Base-by-base conservation (phyloP, 92 coral and sea anemone species). In the Siderastrea siderea region DNA sequence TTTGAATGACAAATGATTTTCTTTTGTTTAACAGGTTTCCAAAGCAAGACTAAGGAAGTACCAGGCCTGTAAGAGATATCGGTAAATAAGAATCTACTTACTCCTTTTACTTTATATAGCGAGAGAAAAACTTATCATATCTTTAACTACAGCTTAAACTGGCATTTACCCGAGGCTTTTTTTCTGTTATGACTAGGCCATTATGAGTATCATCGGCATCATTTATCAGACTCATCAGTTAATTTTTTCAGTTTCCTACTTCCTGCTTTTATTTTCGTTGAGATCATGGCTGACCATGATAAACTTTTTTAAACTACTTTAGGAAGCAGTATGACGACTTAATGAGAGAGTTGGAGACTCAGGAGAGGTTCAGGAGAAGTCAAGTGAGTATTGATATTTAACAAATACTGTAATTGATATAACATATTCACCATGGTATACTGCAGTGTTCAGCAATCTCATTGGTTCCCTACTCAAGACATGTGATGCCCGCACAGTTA, bases 271-370 rank as follows among this genome's bases (percentile, higher is more conserved):
- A 8, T 5, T 14, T 55, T 67, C 11, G 38, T 26, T 26, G 38
- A 26, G 38, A 26, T 26, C 38, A 26, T 26, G 38, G 38, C 38
- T 26, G 38, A 26, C 38, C 38, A 26, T 26, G 38, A 26, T 26
- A 26, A 26, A 13, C 2, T 38, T 5, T 8, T 26, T 44, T 67
- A 0, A 26, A 26, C 49, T 26, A 26, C 6, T 68, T 68, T 45
- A 68, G 73, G 46, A 68, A 68, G 73, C 50, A 43, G 12, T 68
- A 68, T 68, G 73, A 68, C 45, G 73, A 68, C 3, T 51, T 68
- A 4, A 44, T 68, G 73, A 51, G 15, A 43, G 73, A 68, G 45
- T 68, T 44, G 50, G 49, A 68, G 6, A 68, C 1, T 3, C 73
- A 68, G 73, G 73, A 68, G 7, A 44, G 12, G 3, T 68, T 68